Percentiles rank a stretch among this genome's conserved stretches.
Conservation (phyloP, 2,888 invertebrate species). For the Agrotis ipsilon region DNA sequence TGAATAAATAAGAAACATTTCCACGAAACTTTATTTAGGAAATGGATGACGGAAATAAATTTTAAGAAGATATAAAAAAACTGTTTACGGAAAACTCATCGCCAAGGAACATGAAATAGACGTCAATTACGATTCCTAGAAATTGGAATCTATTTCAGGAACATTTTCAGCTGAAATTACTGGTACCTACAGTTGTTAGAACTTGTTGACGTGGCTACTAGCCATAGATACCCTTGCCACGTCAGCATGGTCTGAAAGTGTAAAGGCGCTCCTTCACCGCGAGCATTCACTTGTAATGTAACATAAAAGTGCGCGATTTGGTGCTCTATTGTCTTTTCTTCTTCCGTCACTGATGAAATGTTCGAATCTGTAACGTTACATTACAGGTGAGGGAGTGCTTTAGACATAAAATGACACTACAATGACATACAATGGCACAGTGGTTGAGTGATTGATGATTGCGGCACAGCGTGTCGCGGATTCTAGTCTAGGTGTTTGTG, state of each 20-base stretch:
- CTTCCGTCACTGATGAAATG: too few relatives aligned
- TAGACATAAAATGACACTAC: too few relatives aligned
- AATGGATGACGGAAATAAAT: constrained; percentile 8
- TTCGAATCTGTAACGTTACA: too few relatives aligned
- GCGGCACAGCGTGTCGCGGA: too few relatives aligned
- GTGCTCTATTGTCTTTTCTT: too few relatives aligned
- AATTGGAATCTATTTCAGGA: neutral
- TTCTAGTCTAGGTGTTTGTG: too few relatives aligned
- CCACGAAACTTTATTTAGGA: neutral
- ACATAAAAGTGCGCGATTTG: too few relatives aligned
- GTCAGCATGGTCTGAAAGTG: neutral
- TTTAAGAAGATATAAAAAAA: neutral
- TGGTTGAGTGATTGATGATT: too few relatives aligned
- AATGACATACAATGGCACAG: too few relatives aligned
- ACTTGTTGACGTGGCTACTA: neutral
- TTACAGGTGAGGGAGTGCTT: too few relatives aligned
- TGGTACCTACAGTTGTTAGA: neutral
- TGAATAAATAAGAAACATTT: neutral
- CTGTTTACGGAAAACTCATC: constrained; percentile 22
- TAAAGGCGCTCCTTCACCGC: too few relatives aligned
- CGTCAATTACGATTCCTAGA: constrained; percentile 10
- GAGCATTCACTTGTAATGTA: too few relatives aligned
- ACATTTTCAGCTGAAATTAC: neutral
- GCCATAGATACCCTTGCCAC: neutral
- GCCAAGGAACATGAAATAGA: neutral